Percentiles rank a stretch among this genome's conserved stretches.
phyloP scores from a whole-genome alignment of 2,888 invertebrate species.

The Coelogynopora nodosa region DNA sequence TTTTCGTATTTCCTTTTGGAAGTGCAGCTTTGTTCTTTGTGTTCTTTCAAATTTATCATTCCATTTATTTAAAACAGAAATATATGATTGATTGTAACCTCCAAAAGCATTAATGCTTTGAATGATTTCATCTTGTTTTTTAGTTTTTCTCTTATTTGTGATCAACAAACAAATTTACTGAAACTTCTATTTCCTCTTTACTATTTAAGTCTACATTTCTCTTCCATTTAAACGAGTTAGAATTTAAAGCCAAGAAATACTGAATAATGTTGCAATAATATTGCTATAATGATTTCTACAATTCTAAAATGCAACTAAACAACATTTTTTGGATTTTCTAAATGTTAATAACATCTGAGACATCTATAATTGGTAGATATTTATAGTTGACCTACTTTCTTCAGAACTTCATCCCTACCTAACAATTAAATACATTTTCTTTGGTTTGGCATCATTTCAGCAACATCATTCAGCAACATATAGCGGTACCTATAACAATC shows the following conservation, averaged over 20 bases:
- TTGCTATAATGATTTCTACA: neutral
- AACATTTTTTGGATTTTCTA: neutral
- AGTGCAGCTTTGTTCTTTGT: neutral
- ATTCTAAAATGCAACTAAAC: neutral
- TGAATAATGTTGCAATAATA: neutral
- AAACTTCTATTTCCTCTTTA: neutral
- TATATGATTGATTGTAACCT: neutral
- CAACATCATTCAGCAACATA: too few species aligned
- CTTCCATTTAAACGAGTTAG: neutral
- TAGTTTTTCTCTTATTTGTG: neutral
- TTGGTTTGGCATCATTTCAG: too few species aligned
- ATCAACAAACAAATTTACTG: neutral
- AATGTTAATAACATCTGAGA: neutral
- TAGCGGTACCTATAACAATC: too few species aligned
- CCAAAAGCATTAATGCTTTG: neutral
- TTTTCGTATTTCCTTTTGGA: neutral
- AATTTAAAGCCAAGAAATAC: neutral
- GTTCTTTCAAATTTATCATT: neutral
- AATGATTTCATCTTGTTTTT: neutral
- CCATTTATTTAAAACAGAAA: neutral
- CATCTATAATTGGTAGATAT: neutral
- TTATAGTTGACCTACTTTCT: neutral
- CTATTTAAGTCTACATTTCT: neutral
- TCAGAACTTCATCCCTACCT: neutral
- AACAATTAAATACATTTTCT: too few species aligned